A percentile compares a stretch with the other conserved stretches of the same genome.
Conservation (phyloP, 37 sponge, comb jelly and placozoan species). For the Diacarnus erythraeanus region DNA sequence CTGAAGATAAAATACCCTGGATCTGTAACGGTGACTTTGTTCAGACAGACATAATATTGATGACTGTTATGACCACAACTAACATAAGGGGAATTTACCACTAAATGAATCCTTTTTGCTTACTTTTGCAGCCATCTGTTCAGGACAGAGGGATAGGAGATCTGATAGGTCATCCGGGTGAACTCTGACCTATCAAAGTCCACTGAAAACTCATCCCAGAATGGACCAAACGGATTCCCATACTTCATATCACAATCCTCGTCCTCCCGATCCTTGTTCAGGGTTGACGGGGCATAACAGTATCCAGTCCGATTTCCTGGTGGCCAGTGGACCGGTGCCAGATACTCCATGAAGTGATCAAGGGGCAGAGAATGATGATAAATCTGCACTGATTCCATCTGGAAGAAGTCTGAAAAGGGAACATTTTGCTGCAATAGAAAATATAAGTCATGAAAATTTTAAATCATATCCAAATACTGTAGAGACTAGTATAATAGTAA, state of each 20-base stretch:
- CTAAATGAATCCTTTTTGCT: too few relatives aligned
- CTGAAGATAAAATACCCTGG: too few relatives aligned
- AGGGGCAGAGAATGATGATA: slow-evolving; percentile 72
- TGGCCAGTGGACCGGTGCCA: slow-evolving; percentile 80
- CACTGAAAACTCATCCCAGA: slow-evolving; percentile 76
- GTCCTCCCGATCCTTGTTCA: slow-evolving; percentile 3
- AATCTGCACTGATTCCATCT: slow-evolving; percentile 60
- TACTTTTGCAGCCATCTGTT: slow-evolving; percentile 65
- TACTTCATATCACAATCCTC: slow-evolving; percentile 70
- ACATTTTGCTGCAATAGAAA: slow-evolving; percentile 43
- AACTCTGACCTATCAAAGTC: slow-evolving; percentile 65
- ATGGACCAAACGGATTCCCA: slow-evolving; percentile 91
- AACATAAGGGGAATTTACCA: too few relatives aligned
- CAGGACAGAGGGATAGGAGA: neutral
- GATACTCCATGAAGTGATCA: slow-evolving; percentile 73
- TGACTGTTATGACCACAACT: too few relatives aligned
- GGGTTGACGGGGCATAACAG: slow-evolving; percentile 44
- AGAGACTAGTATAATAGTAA: too few relatives aligned
- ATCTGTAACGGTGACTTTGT: too few relatives aligned
- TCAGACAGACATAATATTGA: too few relatives aligned
- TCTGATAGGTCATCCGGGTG: slow-evolving; percentile 42
- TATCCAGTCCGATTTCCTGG: slow-evolving; percentile 70
- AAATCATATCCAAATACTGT: neutral
- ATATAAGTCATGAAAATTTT: neutral
- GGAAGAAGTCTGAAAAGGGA: slow-evolving; percentile 82